These are phyloP conservation scores for Adelges cooleyi DNA, from an alignment of 1,140 invertebrate species.

Conservation along the genomic window DNA sequence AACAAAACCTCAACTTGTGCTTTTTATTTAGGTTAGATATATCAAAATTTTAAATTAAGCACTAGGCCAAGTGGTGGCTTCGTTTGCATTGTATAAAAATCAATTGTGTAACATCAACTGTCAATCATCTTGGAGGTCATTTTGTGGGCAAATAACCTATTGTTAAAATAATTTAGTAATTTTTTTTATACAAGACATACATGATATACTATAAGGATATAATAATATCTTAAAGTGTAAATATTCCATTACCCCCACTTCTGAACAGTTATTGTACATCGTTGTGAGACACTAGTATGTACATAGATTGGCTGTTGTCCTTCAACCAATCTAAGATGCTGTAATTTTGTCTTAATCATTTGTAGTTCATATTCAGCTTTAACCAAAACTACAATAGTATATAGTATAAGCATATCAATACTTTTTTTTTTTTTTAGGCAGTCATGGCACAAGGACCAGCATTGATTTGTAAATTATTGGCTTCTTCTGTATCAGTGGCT, in stretches of 20 bases:
- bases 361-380: too few relatives aligned
- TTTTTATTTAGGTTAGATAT: too few relatives aligned
- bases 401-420: too few relatives aligned
- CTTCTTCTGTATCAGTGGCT: slow-evolving; percentile 66
- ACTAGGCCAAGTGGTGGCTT: too few relatives aligned
- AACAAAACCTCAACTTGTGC: too few relatives aligned
- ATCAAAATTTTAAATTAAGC: too few relatives aligned
- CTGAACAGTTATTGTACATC: not conserved
- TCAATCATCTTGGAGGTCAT: not conserved
- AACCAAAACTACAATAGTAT: too few relatives aligned
- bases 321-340: not conserved
- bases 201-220: not conserved
- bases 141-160: slow-evolving; percentile 46
- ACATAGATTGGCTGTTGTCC: not conserved
- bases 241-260: not conserved
- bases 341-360: too few relatives aligned
- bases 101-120: not conserved
- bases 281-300: not conserved
- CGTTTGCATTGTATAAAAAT: too few relatives aligned
- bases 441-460: slow-evolving; percentile 48
- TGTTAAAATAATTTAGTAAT: slow-evolving; percentile 38
- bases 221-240: not conserved
- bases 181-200: slow-evolving; percentile 33
- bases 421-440: too few relatives aligned
- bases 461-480: slow-evolving; percentile 52